phyloP scores from a whole-genome alignment of 2,888 invertebrate species.

The Cephus pulcher region DNA sequence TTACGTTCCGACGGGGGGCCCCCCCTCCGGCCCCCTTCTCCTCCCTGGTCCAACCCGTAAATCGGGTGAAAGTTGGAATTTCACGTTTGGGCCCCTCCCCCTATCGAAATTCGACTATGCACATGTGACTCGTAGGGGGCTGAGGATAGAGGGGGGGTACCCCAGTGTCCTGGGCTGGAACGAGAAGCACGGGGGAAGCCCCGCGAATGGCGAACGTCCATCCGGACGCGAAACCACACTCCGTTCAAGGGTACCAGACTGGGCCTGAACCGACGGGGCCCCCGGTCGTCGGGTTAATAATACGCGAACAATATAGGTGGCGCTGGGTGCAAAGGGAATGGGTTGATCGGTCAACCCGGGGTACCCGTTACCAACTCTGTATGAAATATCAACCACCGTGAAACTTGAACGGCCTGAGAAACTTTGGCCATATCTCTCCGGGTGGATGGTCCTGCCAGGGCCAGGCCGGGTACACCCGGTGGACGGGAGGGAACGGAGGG shows the following conservation, averaged over 20 bases:
- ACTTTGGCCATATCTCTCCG: constrained; percentile 42
- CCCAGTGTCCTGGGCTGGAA: neutral
- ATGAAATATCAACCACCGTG: constrained; percentile 67
- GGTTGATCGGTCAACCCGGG: constrained; percentile 21
- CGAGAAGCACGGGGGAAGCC: constrained; percentile 29
- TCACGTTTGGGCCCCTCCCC: neutral
- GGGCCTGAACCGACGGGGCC: neutral
- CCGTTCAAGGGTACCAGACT: constrained; percentile 46
- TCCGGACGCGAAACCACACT: constrained; percentile 65
- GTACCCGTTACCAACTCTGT: constrained; percentile 58
- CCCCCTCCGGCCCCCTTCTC: neutral
- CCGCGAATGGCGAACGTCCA: constrained; percentile 29
- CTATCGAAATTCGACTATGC: neutral
- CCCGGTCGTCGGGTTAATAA: constrained; percentile 35
- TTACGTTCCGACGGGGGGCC: constrained; percentile 20
- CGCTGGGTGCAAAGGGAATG: constrained; percentile 35
- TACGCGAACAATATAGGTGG: constrained; percentile 57
- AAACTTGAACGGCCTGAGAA: constrained; percentile 66
- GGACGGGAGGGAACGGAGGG: neutral
- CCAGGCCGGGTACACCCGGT: neutral
- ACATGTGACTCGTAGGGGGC: neutral
- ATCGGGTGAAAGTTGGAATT: neutral
- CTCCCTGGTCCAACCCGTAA: neutral
- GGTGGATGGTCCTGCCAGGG: neutral
- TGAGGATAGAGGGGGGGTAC: neutral